Evolutionary conservation across 1,140 invertebrate genomes (phyloP).

Genomic region (Galendromus occidentalis): DNA sequence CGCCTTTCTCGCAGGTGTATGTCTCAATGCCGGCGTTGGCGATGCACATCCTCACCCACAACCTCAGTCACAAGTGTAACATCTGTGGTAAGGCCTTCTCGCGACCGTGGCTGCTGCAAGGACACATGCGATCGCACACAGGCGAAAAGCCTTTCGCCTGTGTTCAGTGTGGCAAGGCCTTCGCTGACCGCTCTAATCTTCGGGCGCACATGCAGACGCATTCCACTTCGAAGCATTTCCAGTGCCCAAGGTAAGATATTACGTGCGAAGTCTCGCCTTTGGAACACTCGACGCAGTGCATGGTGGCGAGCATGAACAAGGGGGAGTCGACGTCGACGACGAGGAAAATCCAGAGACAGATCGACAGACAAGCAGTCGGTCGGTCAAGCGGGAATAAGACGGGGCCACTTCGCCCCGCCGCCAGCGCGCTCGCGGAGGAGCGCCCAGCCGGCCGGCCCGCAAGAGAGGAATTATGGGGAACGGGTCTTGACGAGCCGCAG

Average conservation of each 20-base stretch:
- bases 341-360: too few species aligned
- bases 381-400: too few species aligned
- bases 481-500: too few species aligned
- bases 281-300: too few species aligned
- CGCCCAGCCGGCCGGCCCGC: not conserved
- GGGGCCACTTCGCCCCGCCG: too few species aligned
- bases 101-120: constrained; percentile 40
- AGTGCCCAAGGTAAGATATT: constrained; percentile 43
- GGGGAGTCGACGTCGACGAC: too few species aligned
- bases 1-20: not conserved
- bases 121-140: constrained; percentile 75
- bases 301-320: too few species aligned
- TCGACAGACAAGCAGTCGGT: too few species aligned
- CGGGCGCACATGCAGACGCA: constrained; percentile 96
- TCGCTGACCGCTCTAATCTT: constrained; percentile 46
- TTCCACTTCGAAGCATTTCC: constrained; percentile 83
- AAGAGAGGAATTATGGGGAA: not conserved
- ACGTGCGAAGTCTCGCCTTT: too few species aligned
- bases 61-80: constrained; percentile 11
- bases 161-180: constrained; percentile 41
- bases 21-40: constrained; percentile 8
- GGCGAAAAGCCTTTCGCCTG: constrained; percentile 76
- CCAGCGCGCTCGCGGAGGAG: not conserved
- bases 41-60: constrained; percentile 10
- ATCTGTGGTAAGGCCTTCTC: constrained; percentile 10